Evolutionary conservation across 2,797 vertebrate species (phyloP).

Genomic region (Chloroceryle inda): DNA sequence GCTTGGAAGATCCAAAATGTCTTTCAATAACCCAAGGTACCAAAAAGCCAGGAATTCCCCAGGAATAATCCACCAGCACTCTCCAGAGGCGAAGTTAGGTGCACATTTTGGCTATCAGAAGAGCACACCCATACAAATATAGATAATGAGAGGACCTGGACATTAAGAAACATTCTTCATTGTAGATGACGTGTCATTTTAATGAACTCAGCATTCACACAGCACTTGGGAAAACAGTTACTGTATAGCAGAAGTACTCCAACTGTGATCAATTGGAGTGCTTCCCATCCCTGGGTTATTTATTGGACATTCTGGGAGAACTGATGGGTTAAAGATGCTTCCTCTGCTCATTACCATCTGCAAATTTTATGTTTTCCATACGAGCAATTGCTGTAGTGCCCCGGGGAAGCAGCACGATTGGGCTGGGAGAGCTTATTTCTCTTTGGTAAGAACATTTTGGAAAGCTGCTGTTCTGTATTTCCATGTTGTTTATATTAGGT

Average conservation of each 20-base stretch:
- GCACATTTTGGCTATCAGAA: not conserved
- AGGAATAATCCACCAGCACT: not conserved
- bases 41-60: not conserved
- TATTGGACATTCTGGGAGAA: slow-evolving; percentile 32
- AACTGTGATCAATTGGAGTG: slow-evolving; percentile 49
- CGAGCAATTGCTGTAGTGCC: slow-evolving; percentile 51
- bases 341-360: slow-evolving; percentile 59
- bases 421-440: slow-evolving; percentile 31
- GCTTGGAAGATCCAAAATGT: not conserved
- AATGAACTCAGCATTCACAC: slow-evolving; percentile 21
- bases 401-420: slow-evolving; percentile 20
- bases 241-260: slow-evolving; percentile 14
- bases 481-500: slow-evolving; percentile 18
- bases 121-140: not conserved
- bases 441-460: slow-evolving; percentile 3
- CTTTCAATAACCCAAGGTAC: not conserved
- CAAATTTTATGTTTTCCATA: slow-evolving; percentile 57
- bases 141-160: not conserved
- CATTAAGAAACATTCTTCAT: not conserved
- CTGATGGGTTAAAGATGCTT: slow-evolving; percentile 34
- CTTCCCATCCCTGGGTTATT: slow-evolving; percentile 47
- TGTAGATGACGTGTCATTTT: slow-evolving; percentile 16
- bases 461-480: slow-evolving; percentile 36
- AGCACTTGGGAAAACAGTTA: slow-evolving; percentile 20
- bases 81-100: not conserved